These are phyloP conservation scores for Drosophila saltans DNA, from an alignment of 1,140 invertebrate genomes.

Conservation along the genomic window DNA sequence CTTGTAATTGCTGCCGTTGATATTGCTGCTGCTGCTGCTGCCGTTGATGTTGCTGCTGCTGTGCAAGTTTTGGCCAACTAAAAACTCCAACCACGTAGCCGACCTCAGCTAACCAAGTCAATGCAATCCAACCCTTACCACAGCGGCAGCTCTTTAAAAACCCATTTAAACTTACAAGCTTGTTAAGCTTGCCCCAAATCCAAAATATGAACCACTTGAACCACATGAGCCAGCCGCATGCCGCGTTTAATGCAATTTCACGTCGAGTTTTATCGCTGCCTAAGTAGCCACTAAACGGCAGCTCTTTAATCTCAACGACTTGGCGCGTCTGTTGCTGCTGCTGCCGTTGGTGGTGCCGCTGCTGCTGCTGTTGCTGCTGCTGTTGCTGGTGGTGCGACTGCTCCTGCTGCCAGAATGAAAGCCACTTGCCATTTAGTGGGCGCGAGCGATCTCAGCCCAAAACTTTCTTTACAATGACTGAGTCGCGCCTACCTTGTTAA, in stretches of 20 bases:
- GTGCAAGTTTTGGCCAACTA: conserved; percentile 43
- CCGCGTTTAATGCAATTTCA: conserved; percentile 76
- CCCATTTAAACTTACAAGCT: conserved; percentile 78
- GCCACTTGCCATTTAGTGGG: conserved; percentile 9
- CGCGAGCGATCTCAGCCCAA: conserved; percentile 10
- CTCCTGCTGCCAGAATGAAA: conserved; percentile 23
- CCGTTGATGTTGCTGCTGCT: conserved; percentile 36
- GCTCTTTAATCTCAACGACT: conserved; percentile 80
- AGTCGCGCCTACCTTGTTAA: conserved; percentile 77
- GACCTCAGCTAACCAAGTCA: background rate
- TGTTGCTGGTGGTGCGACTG: background rate
- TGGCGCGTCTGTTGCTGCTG: conserved; percentile 42
- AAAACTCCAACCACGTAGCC: background rate
- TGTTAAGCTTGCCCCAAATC: conserved; percentile 81
- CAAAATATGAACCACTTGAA: conserved; percentile 24
- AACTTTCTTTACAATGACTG: conserved; percentile 57
- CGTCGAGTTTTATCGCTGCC: conserved; percentile 73
- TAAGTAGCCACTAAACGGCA: conserved; percentile 82
- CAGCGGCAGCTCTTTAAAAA: conserved; percentile 76
- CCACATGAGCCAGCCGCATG: conserved; percentile 31
- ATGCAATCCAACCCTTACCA: background rate
- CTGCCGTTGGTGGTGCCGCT: no score
- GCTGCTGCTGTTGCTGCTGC: background rate
- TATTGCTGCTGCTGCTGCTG: background rate
- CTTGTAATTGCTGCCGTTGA: conserved; percentile 66